Evolutionary conservation across 1,140 invertebrate species (phyloP).

Genomic region (Tetramorium alpestre): DNA sequence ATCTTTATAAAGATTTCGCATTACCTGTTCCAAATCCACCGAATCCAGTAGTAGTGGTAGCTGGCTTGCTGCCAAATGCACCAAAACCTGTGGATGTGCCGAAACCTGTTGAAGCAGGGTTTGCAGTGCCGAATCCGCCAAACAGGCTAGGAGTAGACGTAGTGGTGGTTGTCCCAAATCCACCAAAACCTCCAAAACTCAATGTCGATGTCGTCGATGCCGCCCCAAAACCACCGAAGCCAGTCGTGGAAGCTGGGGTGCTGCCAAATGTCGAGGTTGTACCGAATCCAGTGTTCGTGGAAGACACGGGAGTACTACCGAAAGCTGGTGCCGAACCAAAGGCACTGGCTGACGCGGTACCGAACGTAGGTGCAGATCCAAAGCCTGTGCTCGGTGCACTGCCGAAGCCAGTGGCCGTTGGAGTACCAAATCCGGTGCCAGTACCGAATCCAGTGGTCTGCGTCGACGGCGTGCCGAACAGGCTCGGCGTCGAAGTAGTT

Average conservation of each 20-base stretch:
- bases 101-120: slow-evolving; percentile 84
- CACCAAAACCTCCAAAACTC: slow-evolving; percentile 80
- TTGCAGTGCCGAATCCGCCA: slow-evolving; percentile 79
- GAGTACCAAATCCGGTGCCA: slow-evolving; percentile 80
- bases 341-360: slow-evolving; percentile 64
- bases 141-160: slow-evolving; percentile 83
- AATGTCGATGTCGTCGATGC: slow-evolving; percentile 71
- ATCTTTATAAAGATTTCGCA: slow-evolving; percentile 20
- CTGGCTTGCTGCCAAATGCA: slow-evolving; percentile 84
- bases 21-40: slow-evolving; percentile 85
- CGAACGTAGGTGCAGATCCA: slow-evolving; percentile 65
- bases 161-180: slow-evolving; percentile 81
- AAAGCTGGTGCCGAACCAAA: slow-evolving; percentile 80
- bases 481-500: slow-evolving; percentile 74
- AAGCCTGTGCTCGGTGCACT: slow-evolving; percentile 72
- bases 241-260: slow-evolving; percentile 72
- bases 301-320: slow-evolving; percentile 75
- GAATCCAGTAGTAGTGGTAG: slow-evolving; percentile 85
- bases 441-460: slow-evolving; percentile 80
- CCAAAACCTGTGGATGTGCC: slow-evolving; percentile 85
- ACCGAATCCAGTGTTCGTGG: slow-evolving; percentile 72
- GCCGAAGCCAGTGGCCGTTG: slow-evolving; percentile 81
- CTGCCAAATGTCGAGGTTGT: slow-evolving; percentile 81
- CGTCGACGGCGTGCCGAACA: slow-evolving; percentile 82
- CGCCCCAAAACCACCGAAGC: slow-evolving; percentile 81